Base-by-base conservation (phyloP, 2,797 vertebrate genomes). In the Dallia pectoralis region DNA sequence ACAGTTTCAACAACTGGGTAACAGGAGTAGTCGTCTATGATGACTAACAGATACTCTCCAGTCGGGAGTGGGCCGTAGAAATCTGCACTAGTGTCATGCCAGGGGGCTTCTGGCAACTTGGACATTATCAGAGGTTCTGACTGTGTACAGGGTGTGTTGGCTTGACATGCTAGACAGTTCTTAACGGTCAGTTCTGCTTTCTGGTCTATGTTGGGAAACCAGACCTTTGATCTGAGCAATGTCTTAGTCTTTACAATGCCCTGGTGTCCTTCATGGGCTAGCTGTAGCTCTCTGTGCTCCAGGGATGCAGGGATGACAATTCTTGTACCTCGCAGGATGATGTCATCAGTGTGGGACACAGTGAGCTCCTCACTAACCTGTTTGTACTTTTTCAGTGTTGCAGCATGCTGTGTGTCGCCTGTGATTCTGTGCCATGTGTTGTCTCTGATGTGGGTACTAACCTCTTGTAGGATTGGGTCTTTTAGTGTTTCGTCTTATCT, bases 31-130 rank as follows among this genome's bases (percentile, higher is more conserved):
- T 82, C 48, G 48, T 83, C 81, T 0, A 74, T 48, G 0, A 81
- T 70, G 4, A 80, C 74, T 0, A 81, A 7, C 5, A 81, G 4
- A 3, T 75, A 81, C 3, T 81, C 82, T 18, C 74, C 47, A 16
- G 19, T 49, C 19, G n/a, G n/a, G n/a, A n/a, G n/a, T n/a, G n/a
- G n/a, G n/a, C n/a, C 64, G 74, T 69, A 83, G 18, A 85, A 77
- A 25, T 82, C 78, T 40, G 62, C 76, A 66, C 74, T 76, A 0
- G 77, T 12, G 7, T 9, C 62, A 5, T 79, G 66, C 73, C 75
- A 75, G 0, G 70, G 64, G 2, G 51, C 30, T 74, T 78, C 70
- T 30, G 77, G 76, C 0, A 79, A 33, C 6, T 8, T 32, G 14
- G 73, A 61, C 74, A 85, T 84, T 47, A 36, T 33, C 0, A 77